These are phyloP conservation scores for Platyura marginata DNA, from an alignment of 1,140 invertebrate species.

Conservation along the genomic window DNA sequence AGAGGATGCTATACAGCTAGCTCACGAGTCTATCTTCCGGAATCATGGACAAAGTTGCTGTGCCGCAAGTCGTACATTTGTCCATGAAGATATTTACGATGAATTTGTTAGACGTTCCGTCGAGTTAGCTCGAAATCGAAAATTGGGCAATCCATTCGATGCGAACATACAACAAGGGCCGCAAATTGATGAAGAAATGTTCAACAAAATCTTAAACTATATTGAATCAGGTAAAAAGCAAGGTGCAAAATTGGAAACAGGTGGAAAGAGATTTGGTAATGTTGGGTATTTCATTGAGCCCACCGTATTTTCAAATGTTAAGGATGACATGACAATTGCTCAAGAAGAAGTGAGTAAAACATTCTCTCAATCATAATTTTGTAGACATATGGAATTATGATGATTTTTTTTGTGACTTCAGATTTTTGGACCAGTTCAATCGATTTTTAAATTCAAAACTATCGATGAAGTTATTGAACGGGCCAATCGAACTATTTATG, in stretches of 20 bases:
- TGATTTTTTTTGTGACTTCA: constrained; percentile 13
- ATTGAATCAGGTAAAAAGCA: constrained; percentile 62
- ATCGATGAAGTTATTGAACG: constrained; percentile 79
- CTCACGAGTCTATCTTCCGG: constrained; percentile 59
- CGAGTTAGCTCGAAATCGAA: constrained; percentile 42
- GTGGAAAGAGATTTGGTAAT: constrained; percentile 46
- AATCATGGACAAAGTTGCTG: constrained; percentile 86
- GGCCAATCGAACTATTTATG: constrained; percentile 75
- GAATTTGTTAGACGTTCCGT: constrained; percentile 60
- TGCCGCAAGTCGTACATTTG: constrained; percentile 78
- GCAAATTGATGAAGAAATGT: constrained; percentile 61
- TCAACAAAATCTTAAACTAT: constrained; percentile 53
- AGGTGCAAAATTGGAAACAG: constrained; percentile 59
- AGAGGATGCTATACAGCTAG: constrained; percentile 57
- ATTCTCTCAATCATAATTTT: constrained; percentile 1
- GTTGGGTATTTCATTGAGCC: constrained; percentile 73
- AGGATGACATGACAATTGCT: constrained; percentile 72
- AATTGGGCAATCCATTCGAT: constrained; percentile 68
- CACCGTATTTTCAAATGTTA: constrained; percentile 73
- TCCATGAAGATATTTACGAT: constrained; percentile 76
- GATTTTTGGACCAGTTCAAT: constrained; percentile 90
- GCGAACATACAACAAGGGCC: constrained; percentile 54
- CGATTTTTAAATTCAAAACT: constrained; percentile 73
- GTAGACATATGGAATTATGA: background rate
- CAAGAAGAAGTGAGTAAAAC: constrained; percentile 53